Base-by-base conservation (phyloP, 2,113 vertebrate genomes). In the Austrofundulus limnaeus region DNA sequence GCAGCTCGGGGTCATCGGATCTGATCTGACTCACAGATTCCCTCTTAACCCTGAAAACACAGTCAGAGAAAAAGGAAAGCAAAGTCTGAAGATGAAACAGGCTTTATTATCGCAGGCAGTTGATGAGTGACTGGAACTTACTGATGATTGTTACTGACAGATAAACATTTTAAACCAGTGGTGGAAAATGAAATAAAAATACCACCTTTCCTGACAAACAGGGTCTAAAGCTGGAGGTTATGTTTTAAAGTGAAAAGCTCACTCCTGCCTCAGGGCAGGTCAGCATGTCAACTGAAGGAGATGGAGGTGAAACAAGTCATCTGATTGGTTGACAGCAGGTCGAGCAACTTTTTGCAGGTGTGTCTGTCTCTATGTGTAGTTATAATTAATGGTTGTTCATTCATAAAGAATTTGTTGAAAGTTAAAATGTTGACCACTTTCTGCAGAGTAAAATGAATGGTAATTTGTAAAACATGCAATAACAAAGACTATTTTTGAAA, bases 1-100 rank as follows among this genome's bases (percentile, higher is more conserved):
- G 58, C 54, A 52, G 48, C 56, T 45, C 21, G 0, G 39, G 31
- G 50, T 77, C 61, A 68, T 67, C 68, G 49, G 48, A 73, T 54
- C 45, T 49, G 51, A 72, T 50, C 43, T 31, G 31, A 42, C 53
- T 28, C 43, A 20, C 23, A 2, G 2, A 14, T 45, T 21, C 31
- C 21, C 42, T 70, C 41, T 41, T 31, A 66, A 11, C 58, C 61
- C 60, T 24, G 16, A 15, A 66, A 42, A 49, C 19, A 51, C 56
- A 38, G 34, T 17, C 15, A 39, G 31, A 47, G 24, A 28, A 63
- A 23, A 28, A 34, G 14, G 7, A 17, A 2, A 13, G 14, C 34
- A n/a, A 38, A 12, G 15, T 39, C 20, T 7, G 19, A 20, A 13
- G 21, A 17, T 31, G 19, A 24, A 23, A 38, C 5, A 13, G 48